Percentiles rank a stretch among this genome's conserved stretches.
These are phyloP conservation scores for Hirtodrosophila histrioides DNA, from an alignment of 2,888 invertebrate genomes.

Conservation along the genomic window DNA sequence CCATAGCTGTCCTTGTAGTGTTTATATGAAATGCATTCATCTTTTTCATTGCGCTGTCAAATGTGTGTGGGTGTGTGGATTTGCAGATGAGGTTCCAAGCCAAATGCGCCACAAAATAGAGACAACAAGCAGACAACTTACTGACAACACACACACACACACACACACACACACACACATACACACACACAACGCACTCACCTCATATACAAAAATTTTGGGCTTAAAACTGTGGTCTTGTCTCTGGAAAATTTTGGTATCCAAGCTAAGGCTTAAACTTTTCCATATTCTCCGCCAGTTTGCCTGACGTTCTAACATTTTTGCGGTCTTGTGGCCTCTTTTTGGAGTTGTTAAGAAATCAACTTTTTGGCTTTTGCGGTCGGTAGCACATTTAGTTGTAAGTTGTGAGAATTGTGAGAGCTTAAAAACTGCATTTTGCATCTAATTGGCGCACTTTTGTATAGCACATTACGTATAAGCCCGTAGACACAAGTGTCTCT, in stretches of 20 bases:
- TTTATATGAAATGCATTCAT: constrained; percentile 76
- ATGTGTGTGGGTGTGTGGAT: constrained; percentile 30
- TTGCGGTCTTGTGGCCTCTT: constrained; percentile 59
- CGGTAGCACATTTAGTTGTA: constrained; percentile 57
- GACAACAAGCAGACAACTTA: constrained; percentile 72
- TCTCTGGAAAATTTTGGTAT: constrained; percentile 42
- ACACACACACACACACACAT: constrained; percentile 17
- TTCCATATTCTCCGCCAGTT: constrained; percentile 28
- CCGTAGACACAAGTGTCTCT: constrained; percentile 7
- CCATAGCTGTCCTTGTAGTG: constrained; percentile 25
- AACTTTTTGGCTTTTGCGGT: constrained; percentile 76
- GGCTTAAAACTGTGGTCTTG: constrained; percentile 64
- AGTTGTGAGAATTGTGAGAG: constrained; percentile 48
- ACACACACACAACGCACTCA: constrained; percentile 19
- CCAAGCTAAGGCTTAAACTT: constrained; percentile 25
- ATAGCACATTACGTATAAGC: constrained; percentile 56
- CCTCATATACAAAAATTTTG: constrained; percentile 21
- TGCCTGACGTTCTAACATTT: constrained; percentile 53
- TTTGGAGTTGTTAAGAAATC: constrained; percentile 70
- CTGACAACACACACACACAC: constrained; percentile 52
- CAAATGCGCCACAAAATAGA: constrained; percentile 64
- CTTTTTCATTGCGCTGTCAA: constrained; percentile 51
- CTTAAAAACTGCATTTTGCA: constrained; percentile 73
- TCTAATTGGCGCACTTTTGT: constrained; percentile 81
- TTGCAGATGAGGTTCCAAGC: constrained; percentile 44